Evolutionary conservation across 2,888 invertebrate genomes (phyloP).

Genomic region (Caenorhabditis sp.): DNA sequence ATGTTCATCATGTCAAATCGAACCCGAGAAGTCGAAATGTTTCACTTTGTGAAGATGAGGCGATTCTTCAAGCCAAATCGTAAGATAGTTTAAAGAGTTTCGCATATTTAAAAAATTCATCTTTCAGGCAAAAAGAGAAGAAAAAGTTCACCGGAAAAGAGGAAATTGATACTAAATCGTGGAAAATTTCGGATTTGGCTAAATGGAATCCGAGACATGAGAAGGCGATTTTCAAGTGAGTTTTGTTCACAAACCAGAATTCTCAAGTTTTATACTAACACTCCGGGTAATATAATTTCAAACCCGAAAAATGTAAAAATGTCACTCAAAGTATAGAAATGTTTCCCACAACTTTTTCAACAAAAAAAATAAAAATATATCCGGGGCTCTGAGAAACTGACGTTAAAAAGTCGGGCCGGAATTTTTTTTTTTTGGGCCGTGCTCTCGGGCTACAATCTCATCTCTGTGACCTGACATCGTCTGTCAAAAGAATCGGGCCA

Average conservation of each 20-base stretch:
- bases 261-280: too few relatives aligned
- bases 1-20: background rate
- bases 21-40: slow-evolving; percentile 23
- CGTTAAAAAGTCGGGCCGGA: too few relatives aligned
- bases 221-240: slow-evolving; percentile 47
- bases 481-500: too few relatives aligned
- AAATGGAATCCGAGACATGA: slow-evolving; percentile 63
- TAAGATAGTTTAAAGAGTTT: background rate
- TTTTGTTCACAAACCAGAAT: slow-evolving; percentile 10
- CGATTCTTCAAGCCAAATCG: slow-evolving; percentile 25
- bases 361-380: too few relatives aligned
- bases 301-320: too few relatives aligned
- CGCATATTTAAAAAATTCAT: background rate
- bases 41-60: slow-evolving; percentile 38
- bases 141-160: slow-evolving; percentile 47
- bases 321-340: too few relatives aligned
- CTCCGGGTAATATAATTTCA: too few relatives aligned
- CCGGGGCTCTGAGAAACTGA: too few relatives aligned
- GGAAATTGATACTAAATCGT: slow-evolving; percentile 50
- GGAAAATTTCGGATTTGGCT: slow-evolving; percentile 59
- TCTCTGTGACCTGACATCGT: too few relatives aligned
- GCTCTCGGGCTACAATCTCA: too few relatives aligned
- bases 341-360: too few relatives aligned
- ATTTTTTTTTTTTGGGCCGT: too few relatives aligned
- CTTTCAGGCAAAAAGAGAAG: slow-evolving; percentile 12